Evolutionary conservation across 1,140 invertebrate species (phyloP).

Genomic region (Nasonia giraulti): DNA sequence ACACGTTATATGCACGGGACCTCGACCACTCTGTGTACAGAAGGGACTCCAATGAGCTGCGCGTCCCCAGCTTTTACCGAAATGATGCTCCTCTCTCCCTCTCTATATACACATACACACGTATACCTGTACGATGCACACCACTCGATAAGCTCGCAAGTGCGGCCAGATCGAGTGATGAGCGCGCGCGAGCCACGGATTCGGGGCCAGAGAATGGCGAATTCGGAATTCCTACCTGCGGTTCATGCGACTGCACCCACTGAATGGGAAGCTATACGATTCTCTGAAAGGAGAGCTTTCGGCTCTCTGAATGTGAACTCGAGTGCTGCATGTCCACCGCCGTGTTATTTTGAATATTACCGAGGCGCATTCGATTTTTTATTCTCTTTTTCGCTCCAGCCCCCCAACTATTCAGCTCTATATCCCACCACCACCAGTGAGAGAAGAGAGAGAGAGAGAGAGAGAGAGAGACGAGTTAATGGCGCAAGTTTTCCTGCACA

Average conservation of each 20-base stretch:
- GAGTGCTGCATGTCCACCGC: background rate
- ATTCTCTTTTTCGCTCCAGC: too few relatives aligned
- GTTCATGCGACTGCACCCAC: background rate
- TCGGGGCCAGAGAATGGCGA: background rate
- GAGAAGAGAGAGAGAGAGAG: too few relatives aligned
- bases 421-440: too few relatives aligned
- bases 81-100: slow-evolving; percentile 5
- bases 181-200: too few relatives aligned
- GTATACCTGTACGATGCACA: background rate
- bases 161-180: background rate
- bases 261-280: background rate
- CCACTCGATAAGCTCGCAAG: background rate
- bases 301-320: background rate
- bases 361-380: too few relatives aligned
- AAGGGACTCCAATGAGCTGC: background rate
- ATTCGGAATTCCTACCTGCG: background rate
- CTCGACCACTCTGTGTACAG: background rate
- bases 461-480: background rate
- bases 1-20: background rate
- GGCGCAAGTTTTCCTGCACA: slow-evolving; percentile 24
- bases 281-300: background rate
- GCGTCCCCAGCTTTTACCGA: background rate
- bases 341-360: too few relatives aligned
- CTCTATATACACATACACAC: background rate
- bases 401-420: too few relatives aligned